These are phyloP conservation scores for Drosophila littoralis DNA, from an alignment of 1,140 invertebrate genomes.

Conservation along the genomic window DNA sequence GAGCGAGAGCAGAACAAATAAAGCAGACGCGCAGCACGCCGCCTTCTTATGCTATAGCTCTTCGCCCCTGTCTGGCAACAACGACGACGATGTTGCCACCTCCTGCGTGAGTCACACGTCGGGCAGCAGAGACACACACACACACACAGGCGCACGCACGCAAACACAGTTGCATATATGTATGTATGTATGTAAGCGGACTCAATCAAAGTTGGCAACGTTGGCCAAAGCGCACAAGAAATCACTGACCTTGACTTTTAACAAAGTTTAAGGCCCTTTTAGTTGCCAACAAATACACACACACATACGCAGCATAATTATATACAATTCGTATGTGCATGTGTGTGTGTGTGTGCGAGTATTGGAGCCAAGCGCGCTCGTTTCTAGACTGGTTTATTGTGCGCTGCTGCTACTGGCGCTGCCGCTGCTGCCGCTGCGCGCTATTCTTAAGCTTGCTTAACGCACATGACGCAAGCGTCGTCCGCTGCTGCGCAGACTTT, in stretches of 20 bases:
- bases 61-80: background rate
- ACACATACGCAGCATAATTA: constrained; percentile 24
- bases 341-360: constrained; percentile 13
- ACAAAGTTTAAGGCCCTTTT: constrained; percentile 83
- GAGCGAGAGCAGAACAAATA: constrained; percentile 26
- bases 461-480: constrained; percentile 18
- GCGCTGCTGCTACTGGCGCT: constrained; percentile 40
- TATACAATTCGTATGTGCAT: constrained; percentile 9
- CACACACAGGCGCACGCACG: background rate
- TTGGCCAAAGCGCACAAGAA: constrained; percentile 68
- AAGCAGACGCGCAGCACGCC: constrained; percentile 24
- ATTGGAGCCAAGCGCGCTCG: constrained; percentile 60
- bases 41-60: constrained; percentile 6
- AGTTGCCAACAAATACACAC: constrained; percentile 50
- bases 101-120: constrained; percentile 40
- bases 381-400: constrained; percentile 79
- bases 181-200: constrained; percentile 25
- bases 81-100: constrained; percentile 17
- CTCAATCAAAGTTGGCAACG: constrained; percentile 73
- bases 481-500: constrained; percentile 59
- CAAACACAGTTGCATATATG: constrained; percentile 13
- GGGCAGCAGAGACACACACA: constrained; percentile 29
- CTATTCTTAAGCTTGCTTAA: constrained; percentile 18
- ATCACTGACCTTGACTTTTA: constrained; percentile 84
- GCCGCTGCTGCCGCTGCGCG: constrained; percentile 28